Evolutionary conservation across 2,113 vertebrate species (phyloP), one percentile per base, ranked within the genome.

Genomic region (Otus sunia): DNA sequence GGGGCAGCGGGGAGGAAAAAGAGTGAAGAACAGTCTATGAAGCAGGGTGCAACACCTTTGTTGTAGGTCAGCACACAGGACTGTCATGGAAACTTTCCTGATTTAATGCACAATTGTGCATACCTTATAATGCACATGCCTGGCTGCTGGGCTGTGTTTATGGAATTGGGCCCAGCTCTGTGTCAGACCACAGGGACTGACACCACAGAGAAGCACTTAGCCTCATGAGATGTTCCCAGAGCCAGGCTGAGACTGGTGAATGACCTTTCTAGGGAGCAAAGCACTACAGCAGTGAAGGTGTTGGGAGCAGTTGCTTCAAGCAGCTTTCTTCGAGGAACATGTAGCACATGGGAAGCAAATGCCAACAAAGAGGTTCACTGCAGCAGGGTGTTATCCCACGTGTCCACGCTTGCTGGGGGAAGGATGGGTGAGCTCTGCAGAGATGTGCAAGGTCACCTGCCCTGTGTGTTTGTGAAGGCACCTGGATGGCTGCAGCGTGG

Each of bases 101-200:
- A 26, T 67, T 47, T 47, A 32, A 27, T 13, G n/a, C 15, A 6
- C n/a, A 8, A 1, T 7, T 43, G 12, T 12, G 15, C 19, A 10
- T 62, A 27, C 20, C 19, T 69, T 12, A 4, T 4, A 26, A 34
- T 14, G 39, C 30, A 14, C 1, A 1, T 32, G 19, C 26, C 15
- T 8, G 13, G 36, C 50, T 77, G 43, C 50, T 5, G 32, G 55
- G 74, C 34, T 43, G 18, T 25, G 37, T 5, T 20, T 15, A 2
- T 29, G 80, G 66, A 41, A 37, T 2, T 4, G 58, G 47, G 47
- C 27, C 50, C 67, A 64, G 49, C 39, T 21, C 53, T 0, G 2
- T 5, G 15, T 39, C 13, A 69, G 49, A 52, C 8, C 22, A 1
- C 0, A 4, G n/a, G 50, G 15, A 39, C 15, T 0, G 1, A 23